These are phyloP conservation scores for Apoda limacodes DNA, from an alignment of 2,888 invertebrate species.

Conservation along the genomic window DNA sequence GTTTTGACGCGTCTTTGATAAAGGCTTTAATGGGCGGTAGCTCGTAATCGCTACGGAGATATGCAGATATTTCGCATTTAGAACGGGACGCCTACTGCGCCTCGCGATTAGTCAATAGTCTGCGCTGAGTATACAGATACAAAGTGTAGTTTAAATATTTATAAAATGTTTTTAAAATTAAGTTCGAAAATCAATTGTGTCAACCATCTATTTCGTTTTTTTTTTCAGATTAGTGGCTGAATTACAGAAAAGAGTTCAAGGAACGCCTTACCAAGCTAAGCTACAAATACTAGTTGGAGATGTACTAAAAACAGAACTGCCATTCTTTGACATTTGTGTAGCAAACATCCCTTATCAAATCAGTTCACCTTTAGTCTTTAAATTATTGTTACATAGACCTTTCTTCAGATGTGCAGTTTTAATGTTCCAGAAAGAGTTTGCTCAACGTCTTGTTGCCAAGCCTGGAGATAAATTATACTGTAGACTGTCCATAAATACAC, in stretches of 20 bases:
- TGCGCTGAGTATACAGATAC: too few relatives aligned
- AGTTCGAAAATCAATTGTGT: constrained; percentile 3
- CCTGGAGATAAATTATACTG: constrained; percentile 98
- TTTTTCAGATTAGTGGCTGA: constrained; percentile 88
- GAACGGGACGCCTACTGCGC: too few relatives aligned
- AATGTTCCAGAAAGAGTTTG: constrained; percentile 99
- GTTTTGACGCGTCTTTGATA: too few relatives aligned
- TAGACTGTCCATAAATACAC: constrained; percentile 95
- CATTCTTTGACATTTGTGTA: constrained; percentile 97
- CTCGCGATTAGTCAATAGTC: too few relatives aligned
- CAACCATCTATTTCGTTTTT: constrained; percentile 7
- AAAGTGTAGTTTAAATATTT: too few relatives aligned
- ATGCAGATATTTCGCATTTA: too few relatives aligned
- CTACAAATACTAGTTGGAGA: constrained; percentile 94
- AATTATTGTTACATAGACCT: constrained; percentile 87
- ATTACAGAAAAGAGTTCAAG: constrained; percentile 95
- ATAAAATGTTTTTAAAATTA: not conserved
- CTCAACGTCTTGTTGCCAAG: constrained; percentile 94
- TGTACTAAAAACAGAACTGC: constrained; percentile 92
- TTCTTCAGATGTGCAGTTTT: constrained; percentile 94
- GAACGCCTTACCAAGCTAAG: constrained; percentile 89
- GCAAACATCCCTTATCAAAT: constrained; percentile 99
- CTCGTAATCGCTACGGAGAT: too few relatives aligned
- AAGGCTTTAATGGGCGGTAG: too few relatives aligned
- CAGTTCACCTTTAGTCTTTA: constrained; percentile 96